phyloP scores from a whole-genome alignment of 2,888 invertebrate genomes.

The Drosophila seclusa region DNA sequence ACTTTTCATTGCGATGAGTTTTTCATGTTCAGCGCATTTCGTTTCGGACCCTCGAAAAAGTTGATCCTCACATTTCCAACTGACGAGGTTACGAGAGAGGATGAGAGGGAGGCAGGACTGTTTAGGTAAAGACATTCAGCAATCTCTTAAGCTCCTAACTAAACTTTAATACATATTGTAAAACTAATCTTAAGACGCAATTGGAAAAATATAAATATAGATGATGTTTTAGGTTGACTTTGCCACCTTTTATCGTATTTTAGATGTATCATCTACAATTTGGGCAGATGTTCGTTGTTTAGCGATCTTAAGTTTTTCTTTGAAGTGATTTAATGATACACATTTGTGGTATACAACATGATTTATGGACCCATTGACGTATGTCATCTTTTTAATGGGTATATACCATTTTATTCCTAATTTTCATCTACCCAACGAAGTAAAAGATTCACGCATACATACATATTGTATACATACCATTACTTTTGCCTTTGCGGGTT shows the following conservation, averaged over 20 bases:
- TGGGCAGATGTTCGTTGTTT: neutral
- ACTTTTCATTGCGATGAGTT: slow-evolving; percentile 17
- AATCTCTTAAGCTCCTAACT: neutral
- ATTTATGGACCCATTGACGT: neutral
- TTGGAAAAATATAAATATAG: neutral
- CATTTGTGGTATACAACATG: neutral
- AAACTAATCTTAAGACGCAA: neutral
- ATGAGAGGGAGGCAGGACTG: neutral
- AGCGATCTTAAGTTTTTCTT: neutral
- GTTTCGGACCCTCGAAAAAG: slow-evolving; percentile 8
- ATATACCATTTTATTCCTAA: neutral
- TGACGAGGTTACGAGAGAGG: neutral
- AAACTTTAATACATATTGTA: neutral
- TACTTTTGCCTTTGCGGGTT: slow-evolving; percentile 72
- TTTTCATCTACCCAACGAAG: neutral
- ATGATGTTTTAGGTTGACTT: neutral
- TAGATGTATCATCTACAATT: neutral
- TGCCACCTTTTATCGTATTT: neutral
- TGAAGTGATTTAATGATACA: neutral
- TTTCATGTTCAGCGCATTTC: slow-evolving; percentile 32
- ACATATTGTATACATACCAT: slow-evolving; percentile 50
- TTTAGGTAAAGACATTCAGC: neutral
- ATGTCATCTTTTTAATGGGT: neutral
- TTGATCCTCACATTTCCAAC: slow-evolving; percentile 6
- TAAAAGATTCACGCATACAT: neutral